phyloP scores from a whole-genome alignment of 2,113 vertebrate genomes.

The Cyphomyrus discorhynchus region DNA sequence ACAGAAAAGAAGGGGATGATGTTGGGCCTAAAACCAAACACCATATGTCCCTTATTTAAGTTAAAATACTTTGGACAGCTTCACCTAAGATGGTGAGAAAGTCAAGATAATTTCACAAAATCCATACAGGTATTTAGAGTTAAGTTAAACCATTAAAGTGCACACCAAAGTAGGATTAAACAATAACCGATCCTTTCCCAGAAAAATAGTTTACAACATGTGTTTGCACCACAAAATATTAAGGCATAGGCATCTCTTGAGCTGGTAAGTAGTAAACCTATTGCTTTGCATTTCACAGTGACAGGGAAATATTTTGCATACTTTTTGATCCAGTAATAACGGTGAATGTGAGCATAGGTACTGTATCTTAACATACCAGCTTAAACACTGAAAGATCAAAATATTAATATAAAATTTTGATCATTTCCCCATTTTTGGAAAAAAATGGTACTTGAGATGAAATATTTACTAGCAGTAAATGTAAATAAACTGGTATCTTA shows the following conservation, averaged over 20 bases:
- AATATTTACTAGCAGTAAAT: neutral
- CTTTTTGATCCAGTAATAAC: neutral
- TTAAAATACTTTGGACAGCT: slow-evolving; percentile 23
- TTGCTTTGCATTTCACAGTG: neutral
- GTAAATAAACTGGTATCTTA: neutral
- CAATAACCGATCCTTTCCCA: neutral
- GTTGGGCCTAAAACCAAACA: slow-evolving; percentile 21
- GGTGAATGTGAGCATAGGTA: neutral
- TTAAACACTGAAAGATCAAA: neutral
- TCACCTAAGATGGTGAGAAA: neutral
- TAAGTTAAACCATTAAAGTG: slow-evolving; percentile 21
- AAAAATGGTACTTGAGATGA: neutral
- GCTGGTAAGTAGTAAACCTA: neutral
- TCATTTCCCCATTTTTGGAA: neutral
- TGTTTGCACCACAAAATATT: neutral
- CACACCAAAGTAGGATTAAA: slow-evolving; percentile 15
- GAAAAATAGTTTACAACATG: slow-evolving; percentile 5
- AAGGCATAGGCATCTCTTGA: slow-evolving; percentile 11
- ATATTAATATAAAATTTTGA: neutral
- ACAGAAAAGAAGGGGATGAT: slow-evolving; percentile 1
- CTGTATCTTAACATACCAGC: neutral
- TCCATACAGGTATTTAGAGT: neutral
- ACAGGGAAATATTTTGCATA: neutral
- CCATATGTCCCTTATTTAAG: slow-evolving; percentile 34
- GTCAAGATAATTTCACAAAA: slow-evolving; percentile 1